A percentile compares a stretch with the other conserved stretches of the same genome.
These are phyloP conservation scores for Buceros bicornis DNA, from an alignment of 2,797 vertebrate genomes.

Conservation along the genomic window DNA sequence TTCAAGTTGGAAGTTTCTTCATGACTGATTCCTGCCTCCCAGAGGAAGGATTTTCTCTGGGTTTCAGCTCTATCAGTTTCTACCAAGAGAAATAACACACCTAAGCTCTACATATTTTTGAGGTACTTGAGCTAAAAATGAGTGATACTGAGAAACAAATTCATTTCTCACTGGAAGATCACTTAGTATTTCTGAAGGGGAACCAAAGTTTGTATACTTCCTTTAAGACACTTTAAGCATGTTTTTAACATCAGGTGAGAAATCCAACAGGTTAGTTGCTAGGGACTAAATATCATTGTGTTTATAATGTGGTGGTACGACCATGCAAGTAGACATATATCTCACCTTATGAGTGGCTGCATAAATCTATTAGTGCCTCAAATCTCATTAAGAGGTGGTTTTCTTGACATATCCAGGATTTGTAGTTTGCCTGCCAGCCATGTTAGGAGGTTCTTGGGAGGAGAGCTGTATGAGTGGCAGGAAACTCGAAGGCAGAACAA, in stretches of 20 bases:
- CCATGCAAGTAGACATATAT: background rate
- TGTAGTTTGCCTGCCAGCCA: background rate
- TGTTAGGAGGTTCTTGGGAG: background rate
- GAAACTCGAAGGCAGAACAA: background rate
- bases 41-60: background rate
- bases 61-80: slow-evolving; percentile 1
- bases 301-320: background rate
- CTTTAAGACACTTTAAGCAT: background rate
- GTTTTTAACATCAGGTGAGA: background rate
- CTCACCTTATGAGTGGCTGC: background rate
- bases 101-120: background rate
- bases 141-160: background rate
- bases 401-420: background rate
- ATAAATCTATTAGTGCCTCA: background rate
- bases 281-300: background rate
- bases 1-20: background rate
- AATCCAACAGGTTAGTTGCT: background rate
- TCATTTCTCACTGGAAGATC: background rate
- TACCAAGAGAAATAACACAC: background rate
- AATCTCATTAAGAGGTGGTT: slow-evolving; percentile 1
- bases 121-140: background rate
- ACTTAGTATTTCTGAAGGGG: background rate
- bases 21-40: background rate
- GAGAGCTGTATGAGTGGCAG: background rate
- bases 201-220: background rate